A percentile compares a stretch with the other conserved stretches of the same genome.
Evolutionary conservation across 2,113 vertebrate genomes (phyloP).

Genomic region (Empidonax traillii): DNA sequence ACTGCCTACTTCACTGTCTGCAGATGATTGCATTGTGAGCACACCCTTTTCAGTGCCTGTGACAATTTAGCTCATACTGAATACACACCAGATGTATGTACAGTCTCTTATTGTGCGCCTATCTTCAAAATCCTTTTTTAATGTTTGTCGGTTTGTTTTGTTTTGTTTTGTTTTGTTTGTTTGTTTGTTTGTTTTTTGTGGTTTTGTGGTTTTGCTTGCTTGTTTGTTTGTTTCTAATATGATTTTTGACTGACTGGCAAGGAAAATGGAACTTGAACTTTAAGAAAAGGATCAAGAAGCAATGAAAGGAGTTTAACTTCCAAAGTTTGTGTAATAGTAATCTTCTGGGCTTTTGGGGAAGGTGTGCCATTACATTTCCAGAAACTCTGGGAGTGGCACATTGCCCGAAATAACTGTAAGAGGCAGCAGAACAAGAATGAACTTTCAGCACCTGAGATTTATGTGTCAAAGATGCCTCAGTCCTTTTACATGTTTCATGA

Average conservation of each 20-base stretch:
- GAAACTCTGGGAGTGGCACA: not conserved
- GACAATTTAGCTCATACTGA: not conserved
- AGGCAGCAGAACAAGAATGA: constrained; percentile 32
- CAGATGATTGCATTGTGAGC: not conserved
- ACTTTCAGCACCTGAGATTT: constrained; percentile 56
- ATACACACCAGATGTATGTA: not conserved
- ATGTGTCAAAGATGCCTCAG: constrained; percentile 43
- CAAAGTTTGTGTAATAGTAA: not conserved
- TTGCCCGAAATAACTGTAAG: constrained; percentile 19
- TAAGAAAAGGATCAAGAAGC: not conserved
- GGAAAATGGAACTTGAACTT: not conserved
- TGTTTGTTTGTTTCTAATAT: not conserved
- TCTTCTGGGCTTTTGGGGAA: not conserved
- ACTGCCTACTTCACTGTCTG: not conserved
- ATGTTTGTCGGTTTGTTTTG: not conserved
- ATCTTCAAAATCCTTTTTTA: not conserved
- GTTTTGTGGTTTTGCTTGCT: not conserved
- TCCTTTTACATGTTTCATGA: constrained; percentile 60
- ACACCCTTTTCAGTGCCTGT: not conserved
- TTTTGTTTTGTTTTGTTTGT: not conserved
- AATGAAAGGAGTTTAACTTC: not conserved
- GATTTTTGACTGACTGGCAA: not conserved
- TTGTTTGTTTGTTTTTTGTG: not conserved
- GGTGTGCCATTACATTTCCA: not conserved
- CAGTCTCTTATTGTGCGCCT: accelerated